Conservation (phyloP, 2,797 vertebrate genomes). For the Phataginus tetradactyla region DNA sequence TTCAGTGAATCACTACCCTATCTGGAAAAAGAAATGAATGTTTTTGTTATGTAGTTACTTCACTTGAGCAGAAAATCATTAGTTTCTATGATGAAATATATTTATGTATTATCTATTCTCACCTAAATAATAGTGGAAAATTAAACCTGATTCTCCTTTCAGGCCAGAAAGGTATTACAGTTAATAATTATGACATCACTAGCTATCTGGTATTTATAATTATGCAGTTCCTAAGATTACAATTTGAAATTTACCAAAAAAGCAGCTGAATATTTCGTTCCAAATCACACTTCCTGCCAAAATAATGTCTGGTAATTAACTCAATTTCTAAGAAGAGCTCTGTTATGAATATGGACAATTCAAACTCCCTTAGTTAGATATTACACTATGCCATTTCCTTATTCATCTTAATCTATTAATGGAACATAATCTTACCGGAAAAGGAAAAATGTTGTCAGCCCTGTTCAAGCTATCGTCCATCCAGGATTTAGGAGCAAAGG, state of each 20-base stretch:
- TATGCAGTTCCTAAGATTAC: conserved; percentile 28
- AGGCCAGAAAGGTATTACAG: neutral
- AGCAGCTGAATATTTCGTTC: conserved; percentile 37
- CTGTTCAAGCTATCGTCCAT: conserved; percentile 97
- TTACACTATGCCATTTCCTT: conserved; percentile 3
- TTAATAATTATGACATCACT: conserved; percentile 46
- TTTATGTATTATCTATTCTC: neutral
- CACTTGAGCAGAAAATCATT: conserved; percentile 35
- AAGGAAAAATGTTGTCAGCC: conserved; percentile 97
- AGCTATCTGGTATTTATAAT: conserved; percentile 53
- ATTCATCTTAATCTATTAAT: conserved; percentile 63
- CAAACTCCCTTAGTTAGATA: conserved; percentile 8
- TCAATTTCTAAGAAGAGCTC: conserved; percentile 35
- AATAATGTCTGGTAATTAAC: neutral
- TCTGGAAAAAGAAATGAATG: conserved; percentile 12
- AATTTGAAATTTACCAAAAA: conserved; percentile 40
- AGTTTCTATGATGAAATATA: conserved; percentile 35
- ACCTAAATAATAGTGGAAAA: conserved; percentile 34
- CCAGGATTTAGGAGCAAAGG: conserved; percentile 98
- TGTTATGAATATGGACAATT: neutral
- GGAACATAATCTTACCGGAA: conserved; percentile 92
- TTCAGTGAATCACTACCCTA: conserved; percentile 7
- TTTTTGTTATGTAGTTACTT: neutral
- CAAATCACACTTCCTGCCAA: conserved; percentile 2
- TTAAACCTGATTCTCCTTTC: conserved; percentile 16